These are phyloP conservation scores for Melanotaenia boesemani DNA, from an alignment of 2,797 vertebrate species.

Conservation along the genomic window DNA sequence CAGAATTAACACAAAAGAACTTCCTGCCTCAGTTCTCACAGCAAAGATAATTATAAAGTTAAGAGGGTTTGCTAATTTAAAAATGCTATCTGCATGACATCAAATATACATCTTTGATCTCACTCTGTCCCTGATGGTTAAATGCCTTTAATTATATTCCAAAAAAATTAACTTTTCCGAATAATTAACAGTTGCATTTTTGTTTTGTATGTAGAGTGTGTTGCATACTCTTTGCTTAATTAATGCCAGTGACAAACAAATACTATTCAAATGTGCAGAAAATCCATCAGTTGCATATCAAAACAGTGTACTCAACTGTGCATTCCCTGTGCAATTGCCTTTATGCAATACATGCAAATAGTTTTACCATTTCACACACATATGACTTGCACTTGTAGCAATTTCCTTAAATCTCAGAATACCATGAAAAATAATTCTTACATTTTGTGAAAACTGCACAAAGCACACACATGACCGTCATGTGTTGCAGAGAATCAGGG, in stretches of 20 bases:
- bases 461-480: slow-evolving; percentile 76
- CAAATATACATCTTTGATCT: slow-evolving; percentile 85
- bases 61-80: slow-evolving; percentile 83
- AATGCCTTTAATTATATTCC: slow-evolving; percentile 84
- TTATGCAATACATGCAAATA: slow-evolving; percentile 59
- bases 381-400: slow-evolving; percentile 63
- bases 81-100: slow-evolving; percentile 82
- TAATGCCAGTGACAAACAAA: slow-evolving; percentile 76
- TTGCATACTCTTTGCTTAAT: slow-evolving; percentile 67
- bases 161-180: slow-evolving; percentile 79
- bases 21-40: slow-evolving; percentile 78
- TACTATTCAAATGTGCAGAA: slow-evolving; percentile 53
- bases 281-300: slow-evolving; percentile 63
- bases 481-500: slow-evolving; percentile 71
- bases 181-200: slow-evolving; percentile 81
- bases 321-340: slow-evolving; percentile 47
- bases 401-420: slow-evolving; percentile 71
- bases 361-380: slow-evolving; percentile 43
- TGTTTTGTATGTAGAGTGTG: slow-evolving; percentile 67
- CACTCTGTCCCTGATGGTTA: slow-evolving; percentile 80
- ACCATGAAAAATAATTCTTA: slow-evolving; percentile 67
- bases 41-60: slow-evolving; percentile 84
- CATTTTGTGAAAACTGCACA: slow-evolving; percentile 73
- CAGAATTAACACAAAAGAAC: slow-evolving; percentile 84
- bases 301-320: slow-evolving; percentile 56